Base-by-base conservation (phyloP, 2,888 invertebrate genomes). In the Cephus pulcher region DNA sequence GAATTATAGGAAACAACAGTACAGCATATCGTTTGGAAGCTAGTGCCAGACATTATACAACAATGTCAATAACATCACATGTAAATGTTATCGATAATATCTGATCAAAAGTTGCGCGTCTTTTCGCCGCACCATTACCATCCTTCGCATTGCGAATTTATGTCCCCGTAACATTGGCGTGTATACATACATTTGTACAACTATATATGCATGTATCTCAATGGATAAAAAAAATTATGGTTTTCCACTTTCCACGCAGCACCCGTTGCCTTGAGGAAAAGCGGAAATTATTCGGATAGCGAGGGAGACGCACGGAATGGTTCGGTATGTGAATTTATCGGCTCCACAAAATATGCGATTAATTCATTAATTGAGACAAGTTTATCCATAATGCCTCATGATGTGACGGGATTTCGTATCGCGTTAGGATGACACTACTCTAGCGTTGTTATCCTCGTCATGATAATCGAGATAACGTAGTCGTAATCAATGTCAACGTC, bases 171-270 rank as follows among this genome's bases (percentile, higher is more conserved):
- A 23, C 23, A 23, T 56, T 56, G 9, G 1, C 56, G 23, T 56
- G 56, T 56, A 56, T 56, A 56, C 15, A 56, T 56, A 56, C 9
- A 56, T 56, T 9, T 23, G 56, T 56, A 56, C 56, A 56, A 56
- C 9, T 56, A 56, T 56, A 56, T 56, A 56, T 56, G 9, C 56
- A 23, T 56, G 1, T 56, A 71, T 33, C 32, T 12, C 71, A 71
- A 34, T 34, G 71, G 71, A 71, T 71, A 71, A 56, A 23, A 37
- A 40, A 56, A 86, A 88, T 83, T 78, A 82, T 84, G 77, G 80
- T 87, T 84, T 87, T 88, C 83, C 82, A 81, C 82, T 85, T 88
- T 87, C 78, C 82, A 85, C 82, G 83, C 84, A 89, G 89, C 84
- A 83, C 81, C 85, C 75, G 85, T 85, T 73, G 76, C 82, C 80